Conservation (phyloP, 2,113 vertebrate species). For the Rhadina sibilatrix region DNA sequence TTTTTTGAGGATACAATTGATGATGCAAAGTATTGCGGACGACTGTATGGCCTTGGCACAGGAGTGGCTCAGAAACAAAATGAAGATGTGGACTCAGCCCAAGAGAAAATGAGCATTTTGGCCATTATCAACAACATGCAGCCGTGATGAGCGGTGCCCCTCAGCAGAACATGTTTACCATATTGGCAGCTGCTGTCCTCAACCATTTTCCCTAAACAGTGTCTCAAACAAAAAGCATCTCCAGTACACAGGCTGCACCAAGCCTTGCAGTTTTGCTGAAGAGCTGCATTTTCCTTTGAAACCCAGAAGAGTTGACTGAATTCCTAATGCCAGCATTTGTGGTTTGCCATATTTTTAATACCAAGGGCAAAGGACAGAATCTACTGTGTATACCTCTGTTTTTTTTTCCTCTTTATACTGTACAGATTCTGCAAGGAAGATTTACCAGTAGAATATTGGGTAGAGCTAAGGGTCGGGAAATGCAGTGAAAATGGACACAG, state of each 20-base stretch:
- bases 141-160: constrained; percentile 57
- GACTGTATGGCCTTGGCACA: constrained; percentile 93
- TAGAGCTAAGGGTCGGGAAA: constrained; percentile 45
- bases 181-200: constrained; percentile 56
- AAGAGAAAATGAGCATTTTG: constrained; percentile 82
- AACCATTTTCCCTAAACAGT: constrained; percentile 20
- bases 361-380: constrained; percentile 62
- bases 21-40: constrained; percentile 96
- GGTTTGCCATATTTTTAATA: constrained; percentile 74
- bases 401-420: constrained; percentile 73
- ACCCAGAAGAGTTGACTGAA: constrained; percentile 52
- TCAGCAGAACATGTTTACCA: not conserved
- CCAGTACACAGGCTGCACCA: constrained; percentile 25
- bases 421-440: constrained; percentile 68
- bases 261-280: constrained; percentile 64
- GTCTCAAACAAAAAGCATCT: constrained; percentile 35
- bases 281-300: constrained; percentile 64
- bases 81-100: constrained; percentile 80
- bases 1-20: constrained; percentile 99
- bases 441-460: not conserved
- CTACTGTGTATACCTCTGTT: constrained; percentile 71
- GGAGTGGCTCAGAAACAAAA: constrained; percentile 93
- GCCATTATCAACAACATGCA: constrained; percentile 81
- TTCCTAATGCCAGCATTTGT: constrained; percentile 71
- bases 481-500: constrained; percentile 30